Evolutionary conservation across 2,888 invertebrate species (phyloP).

Genomic region (Eupithecia abbreviata): DNA sequence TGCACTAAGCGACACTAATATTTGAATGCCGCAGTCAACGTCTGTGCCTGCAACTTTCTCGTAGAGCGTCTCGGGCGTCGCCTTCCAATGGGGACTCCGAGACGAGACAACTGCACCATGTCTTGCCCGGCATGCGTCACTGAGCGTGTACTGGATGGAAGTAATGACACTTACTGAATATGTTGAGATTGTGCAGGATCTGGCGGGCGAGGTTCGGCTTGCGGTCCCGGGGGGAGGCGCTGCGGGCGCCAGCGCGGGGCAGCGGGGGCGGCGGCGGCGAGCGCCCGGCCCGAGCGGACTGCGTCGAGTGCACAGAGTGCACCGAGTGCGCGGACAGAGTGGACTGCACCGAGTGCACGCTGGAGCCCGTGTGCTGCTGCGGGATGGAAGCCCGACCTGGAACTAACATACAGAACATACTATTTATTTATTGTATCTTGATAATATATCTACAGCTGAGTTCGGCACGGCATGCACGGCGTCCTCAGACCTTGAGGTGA

Average conservation of each 20-base stretch:
- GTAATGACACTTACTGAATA: slow-evolving; percentile 85
- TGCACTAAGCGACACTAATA: background rate
- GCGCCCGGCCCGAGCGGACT: slow-evolving; percentile 39
- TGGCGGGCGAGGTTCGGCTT: slow-evolving; percentile 87
- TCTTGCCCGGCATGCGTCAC: background rate
- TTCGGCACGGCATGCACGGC: no score
- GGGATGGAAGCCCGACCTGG: slow-evolving; percentile 62
- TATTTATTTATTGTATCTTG: no score
- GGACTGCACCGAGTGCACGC: slow-evolving; percentile 63
- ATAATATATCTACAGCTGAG: no score
- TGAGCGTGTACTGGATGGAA: background rate
- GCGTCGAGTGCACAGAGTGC: slow-evolving; percentile 47
- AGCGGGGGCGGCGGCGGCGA: slow-evolving; percentile 6
- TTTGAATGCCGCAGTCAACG: background rate
- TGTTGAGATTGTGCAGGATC: slow-evolving; percentile 91
- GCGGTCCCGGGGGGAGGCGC: slow-evolving; percentile 67
- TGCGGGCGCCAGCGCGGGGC: slow-evolving; percentile 54
- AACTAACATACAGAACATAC: no score
- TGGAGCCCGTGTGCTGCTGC: slow-evolving; percentile 78
- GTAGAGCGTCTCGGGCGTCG: background rate
- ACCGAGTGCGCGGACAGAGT: slow-evolving; percentile 50
- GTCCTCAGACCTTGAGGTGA: no score
- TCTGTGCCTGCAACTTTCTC: background rate
- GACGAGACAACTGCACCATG: background rate
- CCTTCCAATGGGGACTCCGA: background rate